Evolutionary conservation across 2,797 vertebrate genomes (phyloP).

Genomic region (Pseudochromis fuscus): DNA sequence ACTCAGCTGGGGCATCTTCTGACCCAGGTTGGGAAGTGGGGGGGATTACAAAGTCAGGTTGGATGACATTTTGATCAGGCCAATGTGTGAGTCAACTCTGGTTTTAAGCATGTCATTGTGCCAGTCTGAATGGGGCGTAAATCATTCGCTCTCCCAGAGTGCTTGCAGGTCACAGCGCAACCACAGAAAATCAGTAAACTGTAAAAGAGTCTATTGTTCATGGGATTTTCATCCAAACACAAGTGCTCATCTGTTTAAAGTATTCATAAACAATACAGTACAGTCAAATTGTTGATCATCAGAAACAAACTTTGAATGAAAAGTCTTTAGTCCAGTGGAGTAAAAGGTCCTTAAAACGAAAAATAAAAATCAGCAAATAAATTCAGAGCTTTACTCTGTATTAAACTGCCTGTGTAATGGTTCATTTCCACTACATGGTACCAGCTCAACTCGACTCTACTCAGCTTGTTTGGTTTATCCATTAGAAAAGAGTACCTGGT

Average conservation of each 20-base stretch:
- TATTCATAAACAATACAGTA: neutral
- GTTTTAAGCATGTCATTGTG: constrained; percentile 20
- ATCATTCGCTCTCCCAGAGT: constrained; percentile 5
- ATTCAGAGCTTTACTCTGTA: no score
- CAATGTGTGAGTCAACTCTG: neutral
- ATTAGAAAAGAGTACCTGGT: no score
- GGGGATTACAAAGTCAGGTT: constrained; percentile 4
- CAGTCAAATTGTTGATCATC: neutral
- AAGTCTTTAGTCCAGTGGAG: neutral
- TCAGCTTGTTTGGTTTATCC: no score
- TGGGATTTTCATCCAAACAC: neutral
- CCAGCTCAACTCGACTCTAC: no score
- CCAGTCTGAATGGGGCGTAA: constrained; percentile 7
- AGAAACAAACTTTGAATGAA: neutral
- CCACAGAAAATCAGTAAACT: constrained; percentile 9
- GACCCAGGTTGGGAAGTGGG: neutral
- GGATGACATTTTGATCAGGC: neutral
- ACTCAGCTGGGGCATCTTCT: neutral
- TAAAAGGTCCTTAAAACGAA: neutral
- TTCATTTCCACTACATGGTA: no score
- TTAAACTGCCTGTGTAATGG: no score
- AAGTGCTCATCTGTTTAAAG: neutral
- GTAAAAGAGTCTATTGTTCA: constrained; percentile 11
- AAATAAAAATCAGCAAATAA: neutral
- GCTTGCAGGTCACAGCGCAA: constrained; percentile 20